Conservation (phyloP, 1,140 invertebrate species). For the Drosophila ohnishii region DNA sequence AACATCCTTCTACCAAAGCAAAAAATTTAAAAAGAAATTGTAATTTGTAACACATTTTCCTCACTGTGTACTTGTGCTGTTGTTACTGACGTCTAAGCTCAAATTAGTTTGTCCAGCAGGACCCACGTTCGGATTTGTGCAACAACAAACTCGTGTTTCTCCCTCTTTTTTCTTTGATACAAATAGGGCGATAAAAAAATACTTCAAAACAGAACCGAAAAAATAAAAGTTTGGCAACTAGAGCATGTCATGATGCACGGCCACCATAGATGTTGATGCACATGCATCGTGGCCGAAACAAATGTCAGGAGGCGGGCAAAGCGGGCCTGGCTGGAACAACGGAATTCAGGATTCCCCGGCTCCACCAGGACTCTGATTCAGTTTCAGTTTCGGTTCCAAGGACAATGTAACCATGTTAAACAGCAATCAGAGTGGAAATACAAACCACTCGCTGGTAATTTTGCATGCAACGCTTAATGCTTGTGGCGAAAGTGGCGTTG, state of each 20-base stretch:
- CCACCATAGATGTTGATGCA: slow-evolving; percentile 58
- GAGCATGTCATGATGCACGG: slow-evolving; percentile 77
- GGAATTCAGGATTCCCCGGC: slow-evolving; percentile 38
- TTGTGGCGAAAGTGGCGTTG: slow-evolving; percentile 79
- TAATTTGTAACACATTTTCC: background rate
- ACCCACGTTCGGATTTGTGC: slow-evolving; percentile 59
- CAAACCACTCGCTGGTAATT: slow-evolving; percentile 80
- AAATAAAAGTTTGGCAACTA: slow-evolving; percentile 68
- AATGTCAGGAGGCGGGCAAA: slow-evolving; percentile 15
- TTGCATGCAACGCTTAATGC: slow-evolving; percentile 81
- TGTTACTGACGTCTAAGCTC: slow-evolving; percentile 41
- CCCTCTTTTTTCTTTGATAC: slow-evolving; percentile 12
- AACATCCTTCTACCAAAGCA: too few relatives aligned
- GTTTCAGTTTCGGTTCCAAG: slow-evolving; percentile 63
- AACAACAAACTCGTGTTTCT: slow-evolving; percentile 64
- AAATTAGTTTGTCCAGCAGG: slow-evolving; percentile 72
- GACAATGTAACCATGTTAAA: slow-evolving; percentile 82
- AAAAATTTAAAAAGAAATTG: background rate
- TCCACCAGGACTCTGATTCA: slow-evolving; percentile 63
- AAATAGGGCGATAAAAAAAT: slow-evolving; percentile 70
- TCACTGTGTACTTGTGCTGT: background rate
- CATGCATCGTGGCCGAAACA: slow-evolving; percentile 54
- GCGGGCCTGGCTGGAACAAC: slow-evolving; percentile 47
- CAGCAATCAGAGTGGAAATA: slow-evolving; percentile 81
- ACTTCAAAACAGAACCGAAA: slow-evolving; percentile 22